phyloP scores from a whole-genome alignment of 2,888 invertebrate species.

The Amphipyra tragopoginis region DNA sequence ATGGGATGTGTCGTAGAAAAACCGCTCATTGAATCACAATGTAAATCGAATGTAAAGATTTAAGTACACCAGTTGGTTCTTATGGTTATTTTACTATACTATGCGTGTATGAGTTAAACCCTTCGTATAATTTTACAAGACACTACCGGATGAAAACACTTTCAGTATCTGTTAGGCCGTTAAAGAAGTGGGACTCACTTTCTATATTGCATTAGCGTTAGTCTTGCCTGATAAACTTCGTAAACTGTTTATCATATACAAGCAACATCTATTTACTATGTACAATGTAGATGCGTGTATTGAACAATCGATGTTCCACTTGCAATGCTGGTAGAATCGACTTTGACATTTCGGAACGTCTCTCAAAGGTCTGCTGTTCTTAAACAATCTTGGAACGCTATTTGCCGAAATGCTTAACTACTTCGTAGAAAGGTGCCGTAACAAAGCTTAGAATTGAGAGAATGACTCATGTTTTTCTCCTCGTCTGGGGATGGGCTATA shows the following conservation, averaged over 20 bases:
- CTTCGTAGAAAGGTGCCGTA: no score
- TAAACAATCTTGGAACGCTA: no score
- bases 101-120: conserved; percentile 18
- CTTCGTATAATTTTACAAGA: conserved; percentile 38
- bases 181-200: conserved; percentile 46
- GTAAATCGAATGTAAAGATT: no score
- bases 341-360: conserved; percentile 23
- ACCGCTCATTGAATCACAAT: no score
- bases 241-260: conserved; percentile 46
- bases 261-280: conserved; percentile 15
- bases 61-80: no score
- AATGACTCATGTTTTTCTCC: no score
- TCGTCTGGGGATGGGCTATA: no score
- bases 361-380: conserved; percentile 7
- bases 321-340: conserved; percentile 14
- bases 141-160: conserved; percentile 43
- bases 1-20: no score
- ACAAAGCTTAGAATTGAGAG: no score
- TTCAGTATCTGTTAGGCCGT: conserved; percentile 37
- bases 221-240: conserved; percentile 46
- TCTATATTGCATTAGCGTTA: conserved; percentile 51
- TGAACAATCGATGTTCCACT: conserved; percentile 23
- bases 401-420: no score
- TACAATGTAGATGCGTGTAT: conserved; percentile 13
- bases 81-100: neutral